Conservation (phyloP, 2,888 invertebrate genomes). For the Leucophora obtusa region DNA sequence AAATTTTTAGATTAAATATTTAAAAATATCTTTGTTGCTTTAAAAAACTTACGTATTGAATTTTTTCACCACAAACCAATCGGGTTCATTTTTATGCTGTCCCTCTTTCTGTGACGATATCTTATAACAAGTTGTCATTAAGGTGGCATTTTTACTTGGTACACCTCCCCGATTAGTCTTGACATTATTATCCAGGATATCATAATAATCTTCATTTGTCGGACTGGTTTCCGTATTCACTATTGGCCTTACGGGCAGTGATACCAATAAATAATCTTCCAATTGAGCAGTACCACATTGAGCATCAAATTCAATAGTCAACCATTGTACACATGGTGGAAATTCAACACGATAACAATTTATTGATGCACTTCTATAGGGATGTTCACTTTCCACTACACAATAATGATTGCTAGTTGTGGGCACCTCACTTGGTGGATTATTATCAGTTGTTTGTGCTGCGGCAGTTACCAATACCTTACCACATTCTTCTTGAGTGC, state of each 20-base stretch:
- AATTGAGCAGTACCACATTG: constrained; percentile 95
- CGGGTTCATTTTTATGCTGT: constrained; percentile 63
- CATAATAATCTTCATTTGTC: constrained; percentile 73
- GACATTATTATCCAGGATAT: constrained; percentile 75
- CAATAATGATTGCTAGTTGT: constrained; percentile 94
- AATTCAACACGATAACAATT: constrained; percentile 92
- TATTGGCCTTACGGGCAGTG: constrained; percentile 80
- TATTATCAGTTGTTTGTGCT: constrained; percentile 58
- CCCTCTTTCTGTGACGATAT: constrained; percentile 31
- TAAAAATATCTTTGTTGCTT: background rate
- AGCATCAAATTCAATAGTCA: constrained; percentile 95
- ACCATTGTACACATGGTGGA: constrained; percentile 92
- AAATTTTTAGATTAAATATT: background rate
- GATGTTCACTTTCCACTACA: constrained; percentile 97
- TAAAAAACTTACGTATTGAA: constrained; percentile 80
- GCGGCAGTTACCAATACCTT: constrained; percentile 27
- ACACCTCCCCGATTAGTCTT: constrained; percentile 65
- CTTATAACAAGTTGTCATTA: constrained; percentile 71
- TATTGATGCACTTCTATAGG: constrained; percentile 93
- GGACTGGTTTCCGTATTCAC: constrained; percentile 37
- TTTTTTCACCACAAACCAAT: constrained; percentile 84
- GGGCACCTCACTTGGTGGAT: constrained; percentile 44
- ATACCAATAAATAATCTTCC: constrained; percentile 91
- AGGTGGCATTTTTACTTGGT: constrained; percentile 68
- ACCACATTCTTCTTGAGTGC: constrained; percentile 34